Base-by-base conservation (phyloP, 2,797 vertebrate genomes). In the Pantherophis alleghaniensis region DNA sequence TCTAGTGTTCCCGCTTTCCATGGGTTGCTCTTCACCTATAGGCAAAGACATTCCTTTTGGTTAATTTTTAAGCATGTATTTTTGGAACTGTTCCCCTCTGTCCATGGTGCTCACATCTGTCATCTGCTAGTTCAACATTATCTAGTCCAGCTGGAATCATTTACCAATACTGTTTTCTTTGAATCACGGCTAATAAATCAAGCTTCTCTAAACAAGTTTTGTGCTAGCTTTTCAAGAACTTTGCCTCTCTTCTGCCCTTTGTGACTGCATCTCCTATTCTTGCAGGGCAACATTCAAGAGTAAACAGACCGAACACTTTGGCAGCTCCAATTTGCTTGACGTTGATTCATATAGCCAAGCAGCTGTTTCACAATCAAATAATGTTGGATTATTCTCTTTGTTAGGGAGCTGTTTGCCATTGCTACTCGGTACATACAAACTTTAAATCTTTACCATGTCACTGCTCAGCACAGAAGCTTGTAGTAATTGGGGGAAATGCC, bases 241-340 rank as follows among this genome's bases (percentile, higher is more conserved):
- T 0, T 53, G 74, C 91, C 90, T 94, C 90, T 94, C 95, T 94
- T 90, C 92, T 18, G 89, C 53, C 87, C 92, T 95, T 95, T 93
- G 92, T 94, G 94, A 94, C 94, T 91, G 95, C 94, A 94, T 94
- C 94, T 93, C 95, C 95, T 88, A 0, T 0, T 94, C 92, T 91
- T 3, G 66, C 0, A 22, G 79, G 94, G 95, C 94, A 94, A 95
- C 95, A 94, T 94, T 92, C 28, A 24, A 93, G 94, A 13, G 95
- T 92, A 94, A 95, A 95, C 90, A 95, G 95, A 94, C 16, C 12
- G 95, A 96, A 96, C 95, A 94, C 94, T 95, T 96, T 96, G 96
- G 96, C 96, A 94, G 28, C 22, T 0, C 0, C 89, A 94, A 92
- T 60, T 95, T 96, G 93, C 95, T 32, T 42, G 37, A 37, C 37